Conservation (phyloP, 2,888 invertebrate species). For the Aspidiotus rigidus region DNA sequence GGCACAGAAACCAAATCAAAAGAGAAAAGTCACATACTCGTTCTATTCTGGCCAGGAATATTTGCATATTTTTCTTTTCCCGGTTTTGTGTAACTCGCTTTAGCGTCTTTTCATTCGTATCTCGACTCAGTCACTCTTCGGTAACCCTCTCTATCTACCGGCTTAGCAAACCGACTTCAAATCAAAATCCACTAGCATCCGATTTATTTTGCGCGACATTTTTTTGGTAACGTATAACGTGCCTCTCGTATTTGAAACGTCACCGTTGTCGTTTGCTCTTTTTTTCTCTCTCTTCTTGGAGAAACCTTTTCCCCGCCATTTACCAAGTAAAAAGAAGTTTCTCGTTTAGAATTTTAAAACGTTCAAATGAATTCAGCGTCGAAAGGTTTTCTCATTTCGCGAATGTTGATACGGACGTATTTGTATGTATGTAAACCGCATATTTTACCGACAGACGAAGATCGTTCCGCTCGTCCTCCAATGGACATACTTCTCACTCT, state of each 20-base stretch:
- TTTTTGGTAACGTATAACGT: conserved; percentile 15
- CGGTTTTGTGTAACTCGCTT: background rate
- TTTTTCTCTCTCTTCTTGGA: background rate
- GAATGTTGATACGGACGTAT: background rate
- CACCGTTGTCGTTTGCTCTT: background rate
- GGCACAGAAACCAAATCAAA: background rate
- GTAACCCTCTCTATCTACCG: background rate
- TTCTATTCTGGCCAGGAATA: background rate
- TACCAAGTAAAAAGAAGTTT: conserved; percentile 3
- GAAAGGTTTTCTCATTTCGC: background rate
- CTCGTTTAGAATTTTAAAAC: conserved; percentile 12
- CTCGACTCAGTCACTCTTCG: conserved; percentile 2
- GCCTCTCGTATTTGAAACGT: conserved; percentile 10
- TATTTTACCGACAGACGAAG: too few species aligned
- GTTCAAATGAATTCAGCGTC: background rate
- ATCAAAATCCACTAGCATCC: conserved; percentile 18
- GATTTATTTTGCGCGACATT: conserved; percentile 6
- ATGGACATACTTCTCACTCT: too few species aligned
- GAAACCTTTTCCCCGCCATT: conserved; percentile 12
- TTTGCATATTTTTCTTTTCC: conserved; percentile 12
- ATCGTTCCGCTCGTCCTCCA: too few species aligned
- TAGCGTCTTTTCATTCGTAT: background rate
- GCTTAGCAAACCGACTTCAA: conserved; percentile 10
- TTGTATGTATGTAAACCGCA: too few species aligned
- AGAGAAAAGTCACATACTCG: conserved; percentile 7